Evolutionary conservation across 2,797 vertebrate genomes (phyloP).

Genomic region (Aphelocoma californica): DNA sequence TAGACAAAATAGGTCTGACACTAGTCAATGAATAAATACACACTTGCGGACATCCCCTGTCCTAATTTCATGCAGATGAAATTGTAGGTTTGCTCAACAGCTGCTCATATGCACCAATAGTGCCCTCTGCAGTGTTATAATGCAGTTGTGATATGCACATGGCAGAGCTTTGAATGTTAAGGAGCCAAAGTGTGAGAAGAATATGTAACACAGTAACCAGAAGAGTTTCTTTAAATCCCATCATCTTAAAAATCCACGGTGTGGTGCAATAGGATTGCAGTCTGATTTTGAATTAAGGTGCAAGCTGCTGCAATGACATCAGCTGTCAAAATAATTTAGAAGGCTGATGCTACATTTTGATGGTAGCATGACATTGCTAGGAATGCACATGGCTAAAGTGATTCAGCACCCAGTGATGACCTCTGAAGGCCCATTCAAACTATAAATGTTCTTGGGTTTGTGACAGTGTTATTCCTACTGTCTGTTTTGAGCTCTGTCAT

Average conservation of each 20-base stretch:
- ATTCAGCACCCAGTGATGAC: not conserved
- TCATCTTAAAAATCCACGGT: not conserved
- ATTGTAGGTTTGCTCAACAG: not conserved
- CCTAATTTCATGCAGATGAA: not conserved
- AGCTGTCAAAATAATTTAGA: not conserved
- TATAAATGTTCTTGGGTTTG: not conserved
- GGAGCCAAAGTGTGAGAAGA: not conserved
- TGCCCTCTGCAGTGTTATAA: slow-evolving; percentile 69
- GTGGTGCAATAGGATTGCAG: not conserved
- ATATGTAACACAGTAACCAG: not conserved
- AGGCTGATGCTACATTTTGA: accelerated
- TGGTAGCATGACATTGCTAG: not conserved
- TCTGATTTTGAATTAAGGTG: not conserved
- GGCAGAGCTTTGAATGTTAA: not conserved
- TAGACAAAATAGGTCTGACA: not conserved
- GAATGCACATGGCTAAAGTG: not conserved
- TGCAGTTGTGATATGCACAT: not conserved
- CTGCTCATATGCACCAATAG: slow-evolving; percentile 45
- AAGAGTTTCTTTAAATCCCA: not conserved
- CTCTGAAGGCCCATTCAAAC: not conserved
- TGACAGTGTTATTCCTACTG: not conserved
- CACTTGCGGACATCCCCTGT: not conserved
- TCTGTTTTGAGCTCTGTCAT: not conserved
- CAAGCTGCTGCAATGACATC: not conserved
- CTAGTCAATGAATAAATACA: not conserved